Evolutionary conservation across 2,888 invertebrate genomes (phyloP).

Genomic region (Hedya salicella): DNA sequence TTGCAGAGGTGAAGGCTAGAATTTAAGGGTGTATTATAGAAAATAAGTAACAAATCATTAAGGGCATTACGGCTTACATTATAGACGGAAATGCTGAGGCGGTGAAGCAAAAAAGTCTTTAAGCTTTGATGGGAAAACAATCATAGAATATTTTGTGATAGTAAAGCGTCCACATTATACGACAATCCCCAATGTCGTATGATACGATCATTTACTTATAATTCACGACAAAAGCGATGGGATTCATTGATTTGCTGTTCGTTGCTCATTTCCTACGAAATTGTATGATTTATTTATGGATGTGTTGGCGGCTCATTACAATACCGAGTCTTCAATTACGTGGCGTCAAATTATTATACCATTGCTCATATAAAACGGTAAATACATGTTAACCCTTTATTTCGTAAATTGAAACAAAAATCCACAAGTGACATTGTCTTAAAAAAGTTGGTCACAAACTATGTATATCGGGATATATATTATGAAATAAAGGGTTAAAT

Average conservation of each 20-base stretch:
- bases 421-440: too few relatives aligned
- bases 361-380: not conserved
- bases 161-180: not conserved
- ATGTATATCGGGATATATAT: too few relatives aligned
- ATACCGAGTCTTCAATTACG: slow-evolving; percentile 4
- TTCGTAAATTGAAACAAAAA: too few relatives aligned
- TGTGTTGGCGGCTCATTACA: not conserved
- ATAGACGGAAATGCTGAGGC: not conserved
- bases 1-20: not conserved
- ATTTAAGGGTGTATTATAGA: not conserved
- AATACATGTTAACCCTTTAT: too few relatives aligned
- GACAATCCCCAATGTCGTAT: slow-evolving; percentile 10
- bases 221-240: slow-evolving; percentile 28
- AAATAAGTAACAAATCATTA: not conserved
- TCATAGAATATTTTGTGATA: not conserved
- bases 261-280: slow-evolving; percentile 24
- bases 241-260: slow-evolving; percentile 26
- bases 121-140: not conserved
- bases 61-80: not conserved
- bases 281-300: slow-evolving; percentile 19
- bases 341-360: not conserved
- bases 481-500: too few relatives aligned
- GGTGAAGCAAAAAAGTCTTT: not conserved
- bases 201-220: slow-evolving; percentile 15
- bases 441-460: too few relatives aligned